Percentiles rank a stretch among this genome's conserved stretches.
Evolutionary conservation across 2,113 vertebrate genomes (phyloP).

Genomic region (Microtus richardsoni): DNA sequence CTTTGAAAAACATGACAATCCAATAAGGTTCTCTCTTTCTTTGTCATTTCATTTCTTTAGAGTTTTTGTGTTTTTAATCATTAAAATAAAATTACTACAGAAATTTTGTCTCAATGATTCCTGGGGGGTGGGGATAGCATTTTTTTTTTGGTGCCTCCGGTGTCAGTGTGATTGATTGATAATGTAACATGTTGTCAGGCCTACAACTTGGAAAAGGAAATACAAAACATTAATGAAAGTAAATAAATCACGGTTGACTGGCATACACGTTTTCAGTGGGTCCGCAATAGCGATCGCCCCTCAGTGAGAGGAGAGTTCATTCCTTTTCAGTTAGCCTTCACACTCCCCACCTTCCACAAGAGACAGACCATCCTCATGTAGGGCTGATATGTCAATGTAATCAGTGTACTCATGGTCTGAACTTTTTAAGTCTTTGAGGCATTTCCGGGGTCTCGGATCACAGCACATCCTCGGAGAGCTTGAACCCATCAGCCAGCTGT

Average conservation of each 20-base stretch:
- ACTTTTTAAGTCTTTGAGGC: constrained; percentile 12
- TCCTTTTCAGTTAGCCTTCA: background rate
- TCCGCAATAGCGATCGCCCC: background rate
- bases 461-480: background rate
- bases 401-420: background rate
- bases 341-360: background rate
- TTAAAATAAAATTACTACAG: background rate
- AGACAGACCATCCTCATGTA: background rate
- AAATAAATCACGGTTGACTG: background rate
- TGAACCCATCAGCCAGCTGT: background rate
- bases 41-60: background rate
- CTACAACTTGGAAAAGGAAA: background rate
- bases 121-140: background rate
- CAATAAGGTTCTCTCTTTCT: background rate
- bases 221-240: background rate
- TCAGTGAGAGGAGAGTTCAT: background rate
- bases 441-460: background rate
- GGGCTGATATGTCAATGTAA: background rate
- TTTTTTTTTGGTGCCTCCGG: background rate
- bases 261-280: background rate
- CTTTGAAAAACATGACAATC: background rate
- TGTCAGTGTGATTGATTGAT: background rate
- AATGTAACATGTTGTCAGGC: background rate
- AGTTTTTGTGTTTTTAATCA: background rate
- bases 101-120: background rate